These are phyloP conservation scores for Ariopsis seemanni DNA, from an alignment of 2,113 vertebrate genomes.

Conservation along the genomic window DNA sequence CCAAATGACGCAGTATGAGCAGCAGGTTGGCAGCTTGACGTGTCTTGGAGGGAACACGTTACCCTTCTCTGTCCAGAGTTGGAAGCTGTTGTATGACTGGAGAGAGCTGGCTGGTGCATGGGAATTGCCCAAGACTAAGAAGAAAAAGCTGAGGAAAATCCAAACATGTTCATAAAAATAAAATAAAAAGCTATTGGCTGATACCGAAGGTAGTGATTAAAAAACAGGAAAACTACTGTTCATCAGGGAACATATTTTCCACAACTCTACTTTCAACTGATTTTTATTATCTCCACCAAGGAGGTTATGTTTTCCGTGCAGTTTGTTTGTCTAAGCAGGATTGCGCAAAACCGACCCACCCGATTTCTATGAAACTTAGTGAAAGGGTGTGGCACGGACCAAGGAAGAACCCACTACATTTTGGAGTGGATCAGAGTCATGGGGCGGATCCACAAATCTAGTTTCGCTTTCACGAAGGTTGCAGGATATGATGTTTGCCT, in stretches of 20 bases:
- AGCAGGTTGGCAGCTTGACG: not conserved
- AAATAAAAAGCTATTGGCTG: not conserved
- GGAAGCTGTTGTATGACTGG: not conserved
- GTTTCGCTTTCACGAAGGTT: no score
- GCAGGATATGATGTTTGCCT: no score
- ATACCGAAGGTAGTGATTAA: not conserved
- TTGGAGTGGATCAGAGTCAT: no score
- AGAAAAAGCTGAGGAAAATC: no score
- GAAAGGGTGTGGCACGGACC: no score
- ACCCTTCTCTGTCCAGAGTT: not conserved
- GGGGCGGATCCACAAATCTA: no score
- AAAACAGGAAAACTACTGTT: not conserved
- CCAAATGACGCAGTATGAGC: not conserved
- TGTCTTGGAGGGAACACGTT: not conserved
- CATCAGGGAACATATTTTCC: not conserved
- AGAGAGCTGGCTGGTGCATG: not conserved
- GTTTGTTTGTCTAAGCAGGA: no score
- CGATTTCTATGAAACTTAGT: no score
- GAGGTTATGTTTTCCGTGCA: no score
- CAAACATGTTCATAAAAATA: not conserved
- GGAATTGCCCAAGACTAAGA: not conserved
- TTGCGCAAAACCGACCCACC: no score
- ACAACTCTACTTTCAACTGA: not conserved
- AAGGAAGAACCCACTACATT: no score
- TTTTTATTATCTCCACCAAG: not conserved